Conservation (phyloP, 2,888 invertebrate species). For the Megamerina dolium region DNA sequence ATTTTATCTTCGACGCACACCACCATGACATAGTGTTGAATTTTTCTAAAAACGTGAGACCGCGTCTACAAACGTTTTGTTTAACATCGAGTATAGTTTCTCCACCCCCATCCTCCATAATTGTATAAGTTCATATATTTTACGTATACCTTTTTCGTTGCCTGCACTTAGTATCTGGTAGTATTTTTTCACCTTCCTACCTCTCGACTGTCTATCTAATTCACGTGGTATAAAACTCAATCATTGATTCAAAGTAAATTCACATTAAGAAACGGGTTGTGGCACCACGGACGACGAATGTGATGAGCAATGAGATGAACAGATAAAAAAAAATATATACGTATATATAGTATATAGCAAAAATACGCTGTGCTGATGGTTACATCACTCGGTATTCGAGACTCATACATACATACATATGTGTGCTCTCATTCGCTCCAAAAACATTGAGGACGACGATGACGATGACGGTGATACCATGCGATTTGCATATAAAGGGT, state of each 20-base stretch:
- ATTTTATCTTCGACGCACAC: too few species aligned
- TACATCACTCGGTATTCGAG: background rate
- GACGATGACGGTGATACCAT: background rate
- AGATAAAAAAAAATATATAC: constrained; percentile 2
- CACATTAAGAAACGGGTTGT: background rate
- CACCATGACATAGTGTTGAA: background rate
- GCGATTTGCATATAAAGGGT: constrained; percentile 15
- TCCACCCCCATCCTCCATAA: too few species aligned
- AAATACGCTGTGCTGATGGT: background rate
- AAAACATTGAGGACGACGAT: too few species aligned
- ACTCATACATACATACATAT: background rate
- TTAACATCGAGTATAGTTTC: too few species aligned
- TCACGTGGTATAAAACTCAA: constrained; percentile 18
- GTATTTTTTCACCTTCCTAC: too few species aligned
- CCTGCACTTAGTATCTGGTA: background rate
- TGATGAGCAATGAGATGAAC: background rate
- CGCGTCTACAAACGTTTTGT: too few species aligned
- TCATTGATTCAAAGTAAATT: constrained; percentile 19
- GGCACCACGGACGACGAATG: background rate
- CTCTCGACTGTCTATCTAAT: too few species aligned
- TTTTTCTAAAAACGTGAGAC: too few species aligned
- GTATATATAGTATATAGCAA: background rate
- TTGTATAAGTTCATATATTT: too few species aligned
- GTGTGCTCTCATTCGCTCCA: background rate
- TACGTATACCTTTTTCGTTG: too few species aligned